Evolutionary conservation across 2,113 vertebrate genomes (phyloP).

Genomic region (Todiramphus chloris): DNA sequence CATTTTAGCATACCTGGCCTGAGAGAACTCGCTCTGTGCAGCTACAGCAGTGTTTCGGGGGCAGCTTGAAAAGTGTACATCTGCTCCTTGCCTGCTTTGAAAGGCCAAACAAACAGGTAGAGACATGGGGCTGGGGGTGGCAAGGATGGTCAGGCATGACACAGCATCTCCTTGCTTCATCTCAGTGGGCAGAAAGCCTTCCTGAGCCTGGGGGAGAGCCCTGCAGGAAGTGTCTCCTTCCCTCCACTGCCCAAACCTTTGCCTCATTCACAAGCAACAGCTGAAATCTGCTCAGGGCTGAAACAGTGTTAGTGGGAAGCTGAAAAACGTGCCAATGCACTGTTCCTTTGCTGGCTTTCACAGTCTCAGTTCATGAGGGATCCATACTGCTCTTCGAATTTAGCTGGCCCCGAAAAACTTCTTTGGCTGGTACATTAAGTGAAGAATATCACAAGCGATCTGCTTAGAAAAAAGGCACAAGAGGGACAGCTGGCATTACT

Average conservation of each 20-base stretch:
- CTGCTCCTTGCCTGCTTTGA: neutral
- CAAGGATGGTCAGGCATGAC: neutral
- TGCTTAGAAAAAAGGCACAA: neutral
- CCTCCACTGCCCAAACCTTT: accelerated
- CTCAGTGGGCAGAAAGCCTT: neutral
- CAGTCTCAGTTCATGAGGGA: neutral
- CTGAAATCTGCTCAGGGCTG: neutral
- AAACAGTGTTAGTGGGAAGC: neutral
- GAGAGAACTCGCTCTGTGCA: neutral
- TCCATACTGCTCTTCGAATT: neutral
- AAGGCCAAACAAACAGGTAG: accelerated
- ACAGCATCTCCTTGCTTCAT: neutral
- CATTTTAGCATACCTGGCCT: neutral
- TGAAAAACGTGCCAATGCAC: neutral
- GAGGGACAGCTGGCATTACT: neutral
- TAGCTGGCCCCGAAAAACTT: neutral
- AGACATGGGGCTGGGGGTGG: neutral
- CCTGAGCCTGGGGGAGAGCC: neutral
- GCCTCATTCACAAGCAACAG: accelerated
- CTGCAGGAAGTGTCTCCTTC: neutral
- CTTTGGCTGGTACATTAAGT: neutral
- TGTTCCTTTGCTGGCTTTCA: neutral
- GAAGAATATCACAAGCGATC: neutral
- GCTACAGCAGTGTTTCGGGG: neutral
- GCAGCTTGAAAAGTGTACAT: neutral